Evolutionary conservation across 2,113 vertebrate genomes (phyloP), one percentile per base, ranked within the genome.

Genomic region (Dromaius novaehollandiae): DNA sequence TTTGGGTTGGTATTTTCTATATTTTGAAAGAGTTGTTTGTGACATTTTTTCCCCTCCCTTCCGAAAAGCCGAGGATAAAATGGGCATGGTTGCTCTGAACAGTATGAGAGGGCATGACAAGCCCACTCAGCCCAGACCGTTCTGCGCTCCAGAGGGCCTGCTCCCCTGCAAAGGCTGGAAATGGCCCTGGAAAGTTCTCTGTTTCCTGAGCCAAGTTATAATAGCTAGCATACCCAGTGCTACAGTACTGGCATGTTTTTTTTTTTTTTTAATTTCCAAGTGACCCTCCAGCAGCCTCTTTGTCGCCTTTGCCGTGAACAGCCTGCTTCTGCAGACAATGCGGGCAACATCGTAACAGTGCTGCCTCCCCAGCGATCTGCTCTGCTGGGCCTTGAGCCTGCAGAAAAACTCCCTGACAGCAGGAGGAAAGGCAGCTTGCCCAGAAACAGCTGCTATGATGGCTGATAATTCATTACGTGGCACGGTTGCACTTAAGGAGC

Each of bases 381-480:
- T 87, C 73, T 3, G 3, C 83, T 95, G 40, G 92, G 68, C 77
- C 82, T 74, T 26, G 2, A 86, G 64, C 66, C 76, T 81, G 60
- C 65, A 82, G 64, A n/a, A 76, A 53, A 78, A 38, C 86, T 82
- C 85, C 63, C 40, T 64, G 71, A 76, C 15, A 70, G 79, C 79
- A 86, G 82, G 55, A 68, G 65, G 84, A 92, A 87, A 86, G 3
- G 13, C 0, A 3, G 16, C 58, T 95, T 48, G 21, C 38, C 53
- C 32, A 87, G 86, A 68, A 68, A 58, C 17, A 95, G 26, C 38
- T 89, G 91, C 69, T 93, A 76, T 63, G 40, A 91, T 81, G 66
- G 69, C 71, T 81, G 89, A 84, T 96, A 94, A 94, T 82, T 93
- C 96, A 86, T 96, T 94, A 93, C 69, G 9, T 70, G 84, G 21